Evolutionary conservation across 2,888 invertebrate genomes (phyloP), one percentile per base, ranked within the genome.

Genomic region (Melinopterus prodromus): DNA sequence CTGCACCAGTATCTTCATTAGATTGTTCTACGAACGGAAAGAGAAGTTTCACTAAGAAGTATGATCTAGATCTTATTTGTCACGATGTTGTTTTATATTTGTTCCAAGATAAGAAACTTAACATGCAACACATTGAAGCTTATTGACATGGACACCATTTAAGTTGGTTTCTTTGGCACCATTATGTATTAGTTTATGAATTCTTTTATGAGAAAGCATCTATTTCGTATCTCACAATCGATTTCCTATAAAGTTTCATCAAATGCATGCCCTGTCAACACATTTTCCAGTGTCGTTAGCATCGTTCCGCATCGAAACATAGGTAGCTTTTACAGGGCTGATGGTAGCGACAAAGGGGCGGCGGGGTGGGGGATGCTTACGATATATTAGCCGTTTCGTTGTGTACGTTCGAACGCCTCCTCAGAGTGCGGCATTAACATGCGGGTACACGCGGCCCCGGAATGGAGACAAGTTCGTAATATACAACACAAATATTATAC

Each of bases 401-500:
- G 75, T 80, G 78, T 78, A 70, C 77, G 71, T 80, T 80, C 80
- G 80, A 80, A 80, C 76, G 76, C 76, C 76, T 71, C 76, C 76
- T 76, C 53, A 53, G 80, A 80, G 78, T 80, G 78, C 76, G 78
- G 77, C 81, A 81, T 81, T 81, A 81, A 81, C 81, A 81, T 81
- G 81, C 81, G 79, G 79, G 81, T 79, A 81, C 81, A 81, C 81
- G 81, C 79, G 75, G 81, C 77, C 70, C 70, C 78, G 77, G 78
- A 81, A 81, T 81, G 81, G 81, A 81, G 81, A 81, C 81, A 81
- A 81, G 81, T 81, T 81, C 79, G 79, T 81, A 81, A 81, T 79
- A 79, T 81, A 81, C 81, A 81, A 81, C 81, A 77, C 81, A 81
- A 81, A 81, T 81, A 81, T 81, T 81, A 81, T 79, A 81, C 79